Base-by-base conservation (phyloP, 2,888 invertebrate species). In the Auanema sp. region DNA sequence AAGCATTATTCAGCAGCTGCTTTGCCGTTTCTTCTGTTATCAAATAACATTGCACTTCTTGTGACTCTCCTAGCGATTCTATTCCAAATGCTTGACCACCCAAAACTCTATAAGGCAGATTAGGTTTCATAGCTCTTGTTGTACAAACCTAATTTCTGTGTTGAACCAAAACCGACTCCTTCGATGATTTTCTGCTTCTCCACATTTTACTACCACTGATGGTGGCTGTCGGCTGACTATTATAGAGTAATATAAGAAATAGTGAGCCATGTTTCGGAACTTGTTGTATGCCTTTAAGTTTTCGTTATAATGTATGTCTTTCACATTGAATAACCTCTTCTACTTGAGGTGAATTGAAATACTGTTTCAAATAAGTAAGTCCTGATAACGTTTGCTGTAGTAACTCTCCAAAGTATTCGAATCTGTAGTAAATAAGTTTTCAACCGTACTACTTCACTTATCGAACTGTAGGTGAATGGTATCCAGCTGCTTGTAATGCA, bases 1-100 rank as follows among this genome's bases (percentile, higher is more conserved):
- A 82, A 1, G 82, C 82, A 55, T 82, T 82, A 55, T 64, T 71
- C 33, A 83, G 65, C 24, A 82, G 63, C 42, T 78, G 74, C 56
- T 77, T 80, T 0, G 82, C 82, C 6, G 82, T 82, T 40, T 83
- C 82, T 51, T 82, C 82, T 2, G 82, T 82, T 47, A 82, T 83
- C 56, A 82, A 60, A 61, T 76, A 80, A 59, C 82, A 82, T 42
- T 79, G 76, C 3, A 79, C 78, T 54, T 71, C 72, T 21, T 71
- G 56, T 25, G 72, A 75, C 41, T 80, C 79, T 14, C 73, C 72
- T 11, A 63, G 64, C 12, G 66, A 58, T 33, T 79, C 74, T n/a
- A 82, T 63, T 42, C 81, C 81, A 51, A 82, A 82, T 0, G 81
- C 80, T 12, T 73, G 64, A n/a, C 82, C 82, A 12, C 82, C 82